Percentiles rank a stretch among this genome's conserved stretches.
Conservation (phyloP, 1,140 invertebrate genomes). For the Pseudachorutes palmiensis region DNA sequence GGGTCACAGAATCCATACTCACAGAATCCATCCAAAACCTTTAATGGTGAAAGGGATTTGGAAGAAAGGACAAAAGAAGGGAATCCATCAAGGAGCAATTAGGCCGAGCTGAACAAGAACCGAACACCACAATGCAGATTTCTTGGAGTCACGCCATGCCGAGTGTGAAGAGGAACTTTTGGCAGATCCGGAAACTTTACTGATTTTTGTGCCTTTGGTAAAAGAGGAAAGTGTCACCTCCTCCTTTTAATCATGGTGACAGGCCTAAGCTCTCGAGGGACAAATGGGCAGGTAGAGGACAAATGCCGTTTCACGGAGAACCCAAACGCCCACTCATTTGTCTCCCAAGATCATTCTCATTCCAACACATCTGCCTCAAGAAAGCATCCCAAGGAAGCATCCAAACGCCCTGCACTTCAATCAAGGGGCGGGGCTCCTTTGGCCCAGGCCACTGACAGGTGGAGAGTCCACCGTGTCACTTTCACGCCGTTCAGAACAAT, state of each 20-base stretch:
- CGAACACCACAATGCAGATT: conserved; percentile 8
- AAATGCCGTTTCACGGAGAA: not conserved
- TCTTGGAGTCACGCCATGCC: conserved; percentile 26
- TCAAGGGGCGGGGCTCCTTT: not conserved
- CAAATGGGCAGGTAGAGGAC: conserved; percentile 9
- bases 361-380: not conserved
- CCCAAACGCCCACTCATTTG: not conserved
- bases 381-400: too few species aligned
- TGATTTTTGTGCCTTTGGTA: not conserved
- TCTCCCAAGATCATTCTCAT: not conserved
- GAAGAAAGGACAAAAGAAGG: not conserved
- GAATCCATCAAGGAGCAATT: conserved; percentile 38
- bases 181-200: not conserved
- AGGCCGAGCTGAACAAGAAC: conserved; percentile 22
- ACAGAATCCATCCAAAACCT: not conserved
- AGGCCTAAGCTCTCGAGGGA: not conserved
- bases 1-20: too few species aligned
- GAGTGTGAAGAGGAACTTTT: not conserved
- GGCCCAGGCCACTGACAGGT: not conserved
- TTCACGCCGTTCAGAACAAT: too few species aligned
- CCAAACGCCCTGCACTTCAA: not conserved
- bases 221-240: too few species aligned
- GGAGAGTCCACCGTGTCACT: too few species aligned
- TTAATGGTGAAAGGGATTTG: not conserved
- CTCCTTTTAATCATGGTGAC: not conserved